Evolutionary conservation across 1,140 invertebrate species (phyloP), one percentile per base, ranked within the genome.

Genomic region (Drosophila cardini): DNA sequence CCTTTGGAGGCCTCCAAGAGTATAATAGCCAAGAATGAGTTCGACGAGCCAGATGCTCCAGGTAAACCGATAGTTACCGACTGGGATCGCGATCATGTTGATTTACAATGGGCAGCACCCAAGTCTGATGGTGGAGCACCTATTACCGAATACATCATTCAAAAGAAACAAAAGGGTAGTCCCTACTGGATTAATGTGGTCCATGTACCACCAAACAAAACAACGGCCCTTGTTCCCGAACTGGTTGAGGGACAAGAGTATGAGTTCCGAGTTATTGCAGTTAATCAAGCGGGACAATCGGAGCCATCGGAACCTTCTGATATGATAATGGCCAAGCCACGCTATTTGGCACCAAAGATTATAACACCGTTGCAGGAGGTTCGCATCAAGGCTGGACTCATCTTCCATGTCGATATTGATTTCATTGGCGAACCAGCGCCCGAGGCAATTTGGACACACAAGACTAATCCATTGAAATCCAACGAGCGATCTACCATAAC

Each of bases 121-220:
- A 96, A 95, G 90, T 95, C 94, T 56, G 97, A 98, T 91, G 98
- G 98, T 64, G 97, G 97, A n/a, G 95, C 96, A 64, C 97, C 97
- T 1, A 95, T 99, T 52, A 97, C 95, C 26, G 97, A 96, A n/a
- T 99, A 98, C 79, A 97, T 98, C 61, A 95, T 99, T 38, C 97
- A 99, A 92, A 98, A 98, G 94, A 98, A 98, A 91, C 98, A 99
- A 85, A 99, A 99, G 92, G 98, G 98, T 93, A 97, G 96, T 76
- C 96, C 95, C 21, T 96, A 98, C 81, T 97, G 98, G 97, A 96
- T 95, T 10, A 98, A 98, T 92, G 97, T 97, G 18, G 94, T 95
- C 43, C 97, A 97, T 83, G 96, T 98, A 4, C 96, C 96, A 46
- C 94, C 96, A 4, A 95, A 94, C 43, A 95, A 97, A 78, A 98